These are phyloP conservation scores for Polyploca ridens DNA, from an alignment of 2,888 invertebrate genomes.

Conservation along the genomic window DNA sequence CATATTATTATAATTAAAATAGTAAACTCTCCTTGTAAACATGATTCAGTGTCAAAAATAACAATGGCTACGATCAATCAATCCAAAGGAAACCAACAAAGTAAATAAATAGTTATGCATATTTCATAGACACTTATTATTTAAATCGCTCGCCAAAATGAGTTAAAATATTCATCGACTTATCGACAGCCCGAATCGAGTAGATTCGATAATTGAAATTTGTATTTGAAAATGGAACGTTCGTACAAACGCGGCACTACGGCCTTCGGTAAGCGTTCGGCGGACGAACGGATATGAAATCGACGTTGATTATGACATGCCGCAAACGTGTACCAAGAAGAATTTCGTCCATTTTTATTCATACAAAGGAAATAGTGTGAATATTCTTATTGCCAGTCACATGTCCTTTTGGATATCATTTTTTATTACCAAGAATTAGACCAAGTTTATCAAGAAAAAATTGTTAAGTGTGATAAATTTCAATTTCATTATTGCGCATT, in stretches of 20 bases:
- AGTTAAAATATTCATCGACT: constrained; percentile 14
- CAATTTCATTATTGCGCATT: background rate
- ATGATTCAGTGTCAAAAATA: background rate
- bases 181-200: constrained; percentile 13
- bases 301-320: constrained; percentile 36
- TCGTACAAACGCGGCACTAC: background rate
- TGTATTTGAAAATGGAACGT: constrained; percentile 15
- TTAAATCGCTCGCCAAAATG: background rate
- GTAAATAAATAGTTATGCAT: background rate
- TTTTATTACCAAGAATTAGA: background rate
- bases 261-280: constrained; percentile 11
- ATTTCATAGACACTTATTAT: background rate
- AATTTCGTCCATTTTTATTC: background rate
- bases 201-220: constrained; percentile 16
- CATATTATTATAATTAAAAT: background rate
- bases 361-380: background rate
- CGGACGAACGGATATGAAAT: constrained; percentile 48
- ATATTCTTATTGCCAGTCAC: background rate
- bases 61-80: background rate
- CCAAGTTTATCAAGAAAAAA: background rate
- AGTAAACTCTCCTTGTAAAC: background rate
- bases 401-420: background rate
- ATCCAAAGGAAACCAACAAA: background rate
- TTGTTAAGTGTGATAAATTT: background rate
- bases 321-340: constrained; percentile 5